Evolutionary conservation across 2,888 invertebrate species (phyloP).

Genomic region (Myopa testacea): DNA sequence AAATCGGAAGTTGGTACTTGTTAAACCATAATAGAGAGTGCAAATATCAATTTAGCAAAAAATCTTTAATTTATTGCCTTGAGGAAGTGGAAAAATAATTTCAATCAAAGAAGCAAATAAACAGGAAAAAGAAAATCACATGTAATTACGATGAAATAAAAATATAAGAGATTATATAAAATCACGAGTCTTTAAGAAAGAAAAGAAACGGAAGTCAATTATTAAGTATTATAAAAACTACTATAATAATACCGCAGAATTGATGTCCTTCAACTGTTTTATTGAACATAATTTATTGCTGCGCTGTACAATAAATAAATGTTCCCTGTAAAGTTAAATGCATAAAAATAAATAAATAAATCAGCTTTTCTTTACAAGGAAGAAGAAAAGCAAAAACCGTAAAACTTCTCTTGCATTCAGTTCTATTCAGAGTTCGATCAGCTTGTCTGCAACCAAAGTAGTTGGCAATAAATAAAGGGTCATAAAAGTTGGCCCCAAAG

Average conservation of each 20-base stretch:
- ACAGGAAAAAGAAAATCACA: too few relatives aligned
- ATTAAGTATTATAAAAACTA: too few relatives aligned
- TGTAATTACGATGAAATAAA: too few relatives aligned
- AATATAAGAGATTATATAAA: too few relatives aligned
- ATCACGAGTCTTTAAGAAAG: too few relatives aligned
- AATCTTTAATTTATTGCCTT: conserved; percentile 16
- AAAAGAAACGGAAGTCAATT: too few relatives aligned
- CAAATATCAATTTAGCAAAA: conserved; percentile 1
- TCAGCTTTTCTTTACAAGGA: neutral
- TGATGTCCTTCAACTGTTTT: neutral
- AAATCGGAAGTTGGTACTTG: conserved; percentile 23
- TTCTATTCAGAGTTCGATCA: conserved; percentile 20
- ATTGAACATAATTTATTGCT: conserved; percentile 24
- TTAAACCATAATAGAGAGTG: conserved; percentile 9
- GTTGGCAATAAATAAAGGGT: conserved; percentile 1
- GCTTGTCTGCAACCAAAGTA: neutral
- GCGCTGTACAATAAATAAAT: neutral
- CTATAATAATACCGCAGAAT: too few relatives aligned
- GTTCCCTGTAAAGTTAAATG: neutral
- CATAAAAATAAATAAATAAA: neutral
- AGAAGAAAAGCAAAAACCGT: neutral
- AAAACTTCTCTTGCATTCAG: neutral
- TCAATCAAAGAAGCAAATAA: neutral
- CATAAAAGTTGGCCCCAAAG: too few relatives aligned
- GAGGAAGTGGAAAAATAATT: neutral